Percentiles rank a stretch among this genome's conserved stretches.
These are phyloP conservation scores for Baryphthengus martii DNA, from an alignment of 2,113 vertebrate genomes.

Conservation along the genomic window DNA sequence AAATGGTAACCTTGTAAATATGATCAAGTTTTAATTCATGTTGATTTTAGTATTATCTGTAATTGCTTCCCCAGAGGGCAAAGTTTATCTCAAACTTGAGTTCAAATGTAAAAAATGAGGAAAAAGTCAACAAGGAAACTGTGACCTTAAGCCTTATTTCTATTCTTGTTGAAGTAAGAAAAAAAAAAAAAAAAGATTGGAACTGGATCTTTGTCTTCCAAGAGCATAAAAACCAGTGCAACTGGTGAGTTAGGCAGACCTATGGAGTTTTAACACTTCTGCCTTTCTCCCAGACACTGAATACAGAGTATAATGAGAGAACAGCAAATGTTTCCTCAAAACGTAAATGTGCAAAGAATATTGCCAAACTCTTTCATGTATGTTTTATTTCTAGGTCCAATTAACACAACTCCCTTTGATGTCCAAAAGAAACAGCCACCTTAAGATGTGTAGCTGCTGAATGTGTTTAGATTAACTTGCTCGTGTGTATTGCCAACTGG, in stretches of 20 bases:
- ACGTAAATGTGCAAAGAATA: not conserved
- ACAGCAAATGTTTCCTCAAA: not conserved
- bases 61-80: conserved; percentile 45
- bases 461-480: not conserved
- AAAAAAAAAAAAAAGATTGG: not conserved
- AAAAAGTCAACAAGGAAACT: conserved; percentile 40
- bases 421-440: not conserved
- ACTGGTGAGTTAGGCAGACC: not conserved
- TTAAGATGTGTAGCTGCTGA: not conserved
- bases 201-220: not conserved
- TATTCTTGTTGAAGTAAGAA: conserved; percentile 22
- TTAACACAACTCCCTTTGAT: not conserved
- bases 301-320: not conserved
- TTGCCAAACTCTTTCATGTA: not conserved
- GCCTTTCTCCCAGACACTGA: not conserved
- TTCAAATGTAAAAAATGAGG: conserved; percentile 40
- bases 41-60: conserved; percentile 40
- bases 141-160: conserved; percentile 13
- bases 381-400: not conserved
- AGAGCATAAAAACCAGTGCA: not conserved
- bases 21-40: conserved; percentile 41
- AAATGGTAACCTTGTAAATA: not conserved
- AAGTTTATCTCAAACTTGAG: conserved; percentile 57
- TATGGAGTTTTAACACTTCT: not conserved
- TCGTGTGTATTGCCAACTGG: not conserved